phyloP scores from a whole-genome alignment of 2,888 invertebrate genomes.

The Campoplex capitator region DNA sequence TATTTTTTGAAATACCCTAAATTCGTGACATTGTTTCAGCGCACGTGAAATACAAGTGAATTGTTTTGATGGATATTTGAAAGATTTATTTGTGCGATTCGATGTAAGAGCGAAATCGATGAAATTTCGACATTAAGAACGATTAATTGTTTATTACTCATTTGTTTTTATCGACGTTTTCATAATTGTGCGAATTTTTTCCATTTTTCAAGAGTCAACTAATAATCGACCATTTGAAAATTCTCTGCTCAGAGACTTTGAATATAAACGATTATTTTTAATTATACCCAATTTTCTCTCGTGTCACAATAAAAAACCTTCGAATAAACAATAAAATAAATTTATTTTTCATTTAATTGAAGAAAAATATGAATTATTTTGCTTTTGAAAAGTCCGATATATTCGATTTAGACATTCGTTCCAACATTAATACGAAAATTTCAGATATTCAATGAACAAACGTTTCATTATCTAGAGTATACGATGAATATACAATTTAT shows the following conservation, averaged over 20 bases:
- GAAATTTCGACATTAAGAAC: not conserved
- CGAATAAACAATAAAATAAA: not conserved
- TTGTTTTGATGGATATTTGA: not conserved
- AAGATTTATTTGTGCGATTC: not conserved
- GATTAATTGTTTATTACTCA: not conserved
- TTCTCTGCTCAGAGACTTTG: not conserved
- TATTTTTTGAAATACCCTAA: not conserved
- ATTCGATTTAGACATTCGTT: not conserved
- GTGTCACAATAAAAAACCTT: not conserved
- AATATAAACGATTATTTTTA: not conserved
- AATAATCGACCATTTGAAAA: not conserved
- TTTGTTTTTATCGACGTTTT: not conserved
- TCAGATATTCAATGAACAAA: not conserved
- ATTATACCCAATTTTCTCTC: not conserved
- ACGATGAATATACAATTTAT: not conserved
- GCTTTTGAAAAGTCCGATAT: not conserved
- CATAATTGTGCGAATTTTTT: not conserved
- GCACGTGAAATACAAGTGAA: not conserved
- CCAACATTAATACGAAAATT: not conserved
- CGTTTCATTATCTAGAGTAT: slow-evolving; percentile 23
- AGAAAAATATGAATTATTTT: not conserved
- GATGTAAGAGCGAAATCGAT: not conserved
- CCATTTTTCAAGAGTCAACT: not conserved
- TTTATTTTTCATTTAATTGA: not conserved
- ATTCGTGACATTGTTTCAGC: not conserved